Evolutionary conservation across 2,113 vertebrate genomes (phyloP).

Genomic region (Alaudala cheleensis): DNA sequence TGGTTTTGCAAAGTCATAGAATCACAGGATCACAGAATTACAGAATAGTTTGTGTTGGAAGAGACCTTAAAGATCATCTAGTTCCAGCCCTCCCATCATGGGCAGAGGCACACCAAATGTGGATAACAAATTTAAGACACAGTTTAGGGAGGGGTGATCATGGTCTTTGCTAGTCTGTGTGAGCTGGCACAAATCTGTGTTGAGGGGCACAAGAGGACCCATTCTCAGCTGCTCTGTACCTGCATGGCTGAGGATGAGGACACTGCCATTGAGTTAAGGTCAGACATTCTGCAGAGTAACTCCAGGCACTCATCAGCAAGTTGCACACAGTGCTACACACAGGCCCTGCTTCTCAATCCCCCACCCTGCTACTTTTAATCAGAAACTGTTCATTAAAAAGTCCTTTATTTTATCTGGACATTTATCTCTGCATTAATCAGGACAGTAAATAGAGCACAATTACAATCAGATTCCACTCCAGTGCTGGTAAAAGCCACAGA

Average conservation of each 20-base stretch:
- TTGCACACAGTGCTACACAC: background rate
- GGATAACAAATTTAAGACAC: background rate
- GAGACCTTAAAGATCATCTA: background rate
- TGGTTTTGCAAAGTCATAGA: background rate
- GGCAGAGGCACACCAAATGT: background rate
- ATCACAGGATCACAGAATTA: background rate
- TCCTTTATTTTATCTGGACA: background rate
- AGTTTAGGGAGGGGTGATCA: background rate
- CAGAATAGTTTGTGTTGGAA: background rate
- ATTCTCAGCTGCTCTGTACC: background rate
- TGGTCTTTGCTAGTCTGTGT: background rate
- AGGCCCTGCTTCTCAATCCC: background rate
- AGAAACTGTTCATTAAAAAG: background rate
- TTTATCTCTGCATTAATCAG: background rate
- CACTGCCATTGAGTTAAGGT: background rate
- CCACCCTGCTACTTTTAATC: background rate
- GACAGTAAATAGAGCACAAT: background rate
- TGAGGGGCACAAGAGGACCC: background rate
- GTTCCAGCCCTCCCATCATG: background rate
- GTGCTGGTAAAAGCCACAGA: background rate
- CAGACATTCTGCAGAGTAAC: background rate
- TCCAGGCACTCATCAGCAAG: background rate
- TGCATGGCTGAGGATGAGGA: background rate
- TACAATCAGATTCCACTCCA: background rate
- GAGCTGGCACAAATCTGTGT: background rate